Percentiles rank a stretch among this genome's conserved stretches.
Evolutionary conservation across 2,113 vertebrate species (phyloP).

Genomic region (Pterophyllum scalare): DNA sequence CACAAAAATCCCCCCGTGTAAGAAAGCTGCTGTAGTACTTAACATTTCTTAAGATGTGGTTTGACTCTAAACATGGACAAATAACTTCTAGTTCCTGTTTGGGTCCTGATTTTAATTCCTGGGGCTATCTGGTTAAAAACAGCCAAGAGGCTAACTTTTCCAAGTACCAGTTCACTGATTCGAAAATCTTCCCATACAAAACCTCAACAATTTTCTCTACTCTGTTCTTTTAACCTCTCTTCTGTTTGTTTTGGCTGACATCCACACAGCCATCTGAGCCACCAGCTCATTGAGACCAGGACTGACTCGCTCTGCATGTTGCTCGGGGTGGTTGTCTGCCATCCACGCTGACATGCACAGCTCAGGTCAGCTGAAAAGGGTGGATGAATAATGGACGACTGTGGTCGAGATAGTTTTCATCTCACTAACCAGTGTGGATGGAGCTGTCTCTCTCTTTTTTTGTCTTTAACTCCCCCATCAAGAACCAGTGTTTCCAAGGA

Average conservation of each 20-base stretch:
- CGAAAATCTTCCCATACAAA: conserved; percentile 32
- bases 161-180: conserved; percentile 22
- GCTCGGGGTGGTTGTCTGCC: conserved; percentile 54
- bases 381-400: conserved; percentile 55
- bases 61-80: background rate
- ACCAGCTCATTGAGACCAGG: conserved; percentile 52
- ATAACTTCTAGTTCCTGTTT: background rate
- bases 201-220: conserved; percentile 11
- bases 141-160: background rate
- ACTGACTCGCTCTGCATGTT: conserved; percentile 50
- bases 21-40: background rate
- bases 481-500: conserved; percentile 7
- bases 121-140: background rate
- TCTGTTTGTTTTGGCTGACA: conserved; percentile 53
- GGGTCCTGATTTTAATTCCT: background rate
- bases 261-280: conserved; percentile 64
- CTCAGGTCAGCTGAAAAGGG: conserved; percentile 40
- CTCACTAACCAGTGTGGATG: background rate
- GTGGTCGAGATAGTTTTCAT: conserved; percentile 45
- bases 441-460: conserved; percentile 13
- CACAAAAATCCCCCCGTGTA: background rate
- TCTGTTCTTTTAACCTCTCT: conserved; percentile 43
- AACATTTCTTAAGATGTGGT: background rate
- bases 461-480: conserved; percentile 5
- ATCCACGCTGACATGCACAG: conserved; percentile 50